Percentiles rank a stretch among this genome's conserved stretches.
Evolutionary conservation across 2,797 vertebrate species (phyloP).

Genomic region (Bovichtus diacanthus): DNA sequence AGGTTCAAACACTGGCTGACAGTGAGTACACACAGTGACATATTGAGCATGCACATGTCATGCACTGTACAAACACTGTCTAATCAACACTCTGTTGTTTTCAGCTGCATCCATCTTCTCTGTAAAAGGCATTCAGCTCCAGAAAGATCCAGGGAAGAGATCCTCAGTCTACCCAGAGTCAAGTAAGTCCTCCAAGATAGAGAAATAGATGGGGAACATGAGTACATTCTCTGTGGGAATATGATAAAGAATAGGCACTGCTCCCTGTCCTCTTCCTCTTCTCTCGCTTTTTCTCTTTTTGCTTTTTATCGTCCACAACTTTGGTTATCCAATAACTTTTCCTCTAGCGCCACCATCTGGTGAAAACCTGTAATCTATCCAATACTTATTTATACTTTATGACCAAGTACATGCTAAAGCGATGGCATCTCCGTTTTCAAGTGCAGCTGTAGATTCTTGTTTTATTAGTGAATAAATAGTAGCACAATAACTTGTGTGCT

Average conservation of each 20-base stretch:
- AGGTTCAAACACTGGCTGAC: constrained; percentile 84
- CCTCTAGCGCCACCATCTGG: not conserved
- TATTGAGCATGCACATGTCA: not conserved
- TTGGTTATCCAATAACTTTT: not conserved
- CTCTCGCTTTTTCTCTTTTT: constrained; percentile 28
- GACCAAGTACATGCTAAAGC: not conserved
- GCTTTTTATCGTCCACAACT: constrained; percentile 33
- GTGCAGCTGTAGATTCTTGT: not conserved
- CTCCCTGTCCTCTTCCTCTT: constrained; percentile 45
- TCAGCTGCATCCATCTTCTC: constrained; percentile 87
- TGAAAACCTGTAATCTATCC: not conserved
- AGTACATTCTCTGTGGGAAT: not conserved
- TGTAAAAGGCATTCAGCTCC: constrained; percentile 86
- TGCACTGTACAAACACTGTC: not conserved
- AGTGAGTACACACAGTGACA: constrained; percentile 78
- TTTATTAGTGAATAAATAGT: not conserved
- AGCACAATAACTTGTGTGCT: not conserved
- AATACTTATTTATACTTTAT: not conserved
- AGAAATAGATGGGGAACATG: not conserved
- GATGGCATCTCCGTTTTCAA: too few species aligned
- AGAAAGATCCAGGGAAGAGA: constrained; percentile 87
- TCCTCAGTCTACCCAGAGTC: constrained; percentile 82
- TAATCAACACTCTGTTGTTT: constrained; percentile 41
- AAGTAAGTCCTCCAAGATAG: constrained; percentile 75
- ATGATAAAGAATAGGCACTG: constrained; percentile 40